These are phyloP conservation scores for Oxyruncus cristatus DNA, from an alignment of 2,113 vertebrate species.

Conservation along the genomic window DNA sequence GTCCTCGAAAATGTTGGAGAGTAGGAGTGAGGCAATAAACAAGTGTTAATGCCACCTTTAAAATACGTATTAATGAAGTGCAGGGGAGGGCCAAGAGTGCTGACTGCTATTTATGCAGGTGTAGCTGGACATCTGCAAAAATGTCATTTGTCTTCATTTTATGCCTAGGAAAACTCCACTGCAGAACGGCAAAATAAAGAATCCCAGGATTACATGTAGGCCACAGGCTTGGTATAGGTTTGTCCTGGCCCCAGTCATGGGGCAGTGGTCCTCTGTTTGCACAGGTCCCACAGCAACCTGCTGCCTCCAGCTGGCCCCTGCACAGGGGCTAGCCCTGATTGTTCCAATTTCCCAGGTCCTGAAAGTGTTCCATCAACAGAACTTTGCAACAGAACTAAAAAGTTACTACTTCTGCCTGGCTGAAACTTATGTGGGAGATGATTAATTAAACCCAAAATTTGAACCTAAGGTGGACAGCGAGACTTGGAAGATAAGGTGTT, in stretches of 20 bases:
- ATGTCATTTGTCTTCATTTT: not conserved
- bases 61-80: not conserved
- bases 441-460: not conserved
- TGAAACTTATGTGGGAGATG: not conserved
- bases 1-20: fast-evolving
- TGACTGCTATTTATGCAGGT: not conserved
- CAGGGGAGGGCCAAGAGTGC: not conserved
- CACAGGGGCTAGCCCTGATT: not conserved
- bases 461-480: not conserved
- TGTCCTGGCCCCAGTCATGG: fast-evolving
- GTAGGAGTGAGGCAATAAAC: not conserved
- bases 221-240: not conserved
- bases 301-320: not conserved
- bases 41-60: not conserved
- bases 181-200: not conserved
- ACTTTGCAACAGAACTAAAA: not conserved
- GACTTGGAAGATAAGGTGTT: not conserved
- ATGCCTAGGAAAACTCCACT: not conserved
- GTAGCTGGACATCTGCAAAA: not conserved
- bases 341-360: not conserved
- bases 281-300: not conserved
- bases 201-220: fast-evolving
- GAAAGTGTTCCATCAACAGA: not conserved
- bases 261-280: fast-evolving
- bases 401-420: not conserved